These are phyloP conservation scores for Protaetia brevitarsis DNA, from an alignment of 1,140 invertebrate genomes.

Conservation along the genomic window DNA sequence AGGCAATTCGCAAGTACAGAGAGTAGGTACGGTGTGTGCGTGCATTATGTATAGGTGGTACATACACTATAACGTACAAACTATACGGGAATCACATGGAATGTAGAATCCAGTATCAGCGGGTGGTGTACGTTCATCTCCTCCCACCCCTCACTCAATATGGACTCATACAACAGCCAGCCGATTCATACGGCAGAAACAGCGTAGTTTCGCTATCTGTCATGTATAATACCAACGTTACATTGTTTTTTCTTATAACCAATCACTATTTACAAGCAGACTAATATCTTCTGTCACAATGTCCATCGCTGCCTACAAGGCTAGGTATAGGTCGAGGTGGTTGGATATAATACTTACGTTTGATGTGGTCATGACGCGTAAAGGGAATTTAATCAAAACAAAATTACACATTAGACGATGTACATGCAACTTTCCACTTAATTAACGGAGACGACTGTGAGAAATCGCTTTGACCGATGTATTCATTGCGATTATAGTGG, in stretches of 20 bases:
- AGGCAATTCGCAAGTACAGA: neutral
- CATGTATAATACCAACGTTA: neutral
- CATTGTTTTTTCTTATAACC: slow-evolving; percentile 15
- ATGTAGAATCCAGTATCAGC: slow-evolving; percentile 12
- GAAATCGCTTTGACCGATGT: neutral
- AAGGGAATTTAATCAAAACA: slow-evolving; percentile 18
- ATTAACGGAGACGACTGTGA: slow-evolving; percentile 3
- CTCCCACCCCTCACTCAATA: neutral
- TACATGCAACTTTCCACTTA: slow-evolving; percentile 1
- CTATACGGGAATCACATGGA: neutral
- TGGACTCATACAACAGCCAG: neutral
- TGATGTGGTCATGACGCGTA: slow-evolving; percentile 6
- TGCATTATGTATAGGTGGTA: neutral
- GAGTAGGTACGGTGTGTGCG: neutral
- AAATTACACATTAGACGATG: slow-evolving; percentile 9
- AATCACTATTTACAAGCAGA: slow-evolving; percentile 22
- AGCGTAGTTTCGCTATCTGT: neutral
- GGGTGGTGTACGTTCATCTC: slow-evolving; percentile 1
- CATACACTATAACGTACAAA: neutral
- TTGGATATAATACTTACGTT: neutral
- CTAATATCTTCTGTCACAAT: slow-evolving; percentile 17
- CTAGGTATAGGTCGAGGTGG: neutral
- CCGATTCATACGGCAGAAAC: neutral
- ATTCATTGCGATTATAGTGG: neutral
- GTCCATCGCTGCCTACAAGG: neutral